Evolutionary conservation across 2,888 invertebrate genomes (phyloP), one percentile per base, ranked within the genome.

Genomic region (Xylota sylvarum): DNA sequence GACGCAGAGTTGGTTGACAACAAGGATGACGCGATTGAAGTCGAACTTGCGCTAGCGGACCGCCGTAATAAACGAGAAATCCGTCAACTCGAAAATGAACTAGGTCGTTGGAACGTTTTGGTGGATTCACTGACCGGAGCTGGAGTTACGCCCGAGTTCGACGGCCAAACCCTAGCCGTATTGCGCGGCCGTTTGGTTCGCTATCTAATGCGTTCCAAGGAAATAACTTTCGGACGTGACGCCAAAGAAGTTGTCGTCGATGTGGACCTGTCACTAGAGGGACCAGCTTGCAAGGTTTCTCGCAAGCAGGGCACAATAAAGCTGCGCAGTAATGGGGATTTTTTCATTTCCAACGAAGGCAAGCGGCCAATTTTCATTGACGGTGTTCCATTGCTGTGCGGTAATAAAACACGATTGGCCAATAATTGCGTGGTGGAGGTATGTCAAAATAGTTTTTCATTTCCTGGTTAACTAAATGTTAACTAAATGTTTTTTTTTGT

Each of bases 401-500:
- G 98, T 56, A 97, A 96, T 92, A 98, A 98, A 94, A 96, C 97
- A 76, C 96, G 97, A 89, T 94, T 99, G 14, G 96, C 96, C 90
- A 97, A 99, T 92, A 98, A 98, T 92, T 97, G 98, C 87, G 97
- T 98, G 10, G 96, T 99, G 70, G 99, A 99, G 95, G 97, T 97
- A 92, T 89, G 90, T 77, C 14, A 60, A 1, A 23, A 40, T 23
- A 30, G 14, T 37, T 14, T 12, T 2, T 58, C 30, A n/a, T 60
- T 72, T 52, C 60, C 67, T 67, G 27, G 10, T 35, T 64, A 23
- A 12, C 19, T 50, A 23, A 48, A 5, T n/a, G 55, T 23, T 23
- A 23, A 23, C 23, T n/a, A n/a, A n/a, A n/a, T n/a, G 40, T 60
- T 81, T 72, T 64, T 56, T 27, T 35, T 86, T 88, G 10, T 52